Base-by-base conservation (phyloP, 2,113 vertebrate species). In the Condylura cristata region DNA sequence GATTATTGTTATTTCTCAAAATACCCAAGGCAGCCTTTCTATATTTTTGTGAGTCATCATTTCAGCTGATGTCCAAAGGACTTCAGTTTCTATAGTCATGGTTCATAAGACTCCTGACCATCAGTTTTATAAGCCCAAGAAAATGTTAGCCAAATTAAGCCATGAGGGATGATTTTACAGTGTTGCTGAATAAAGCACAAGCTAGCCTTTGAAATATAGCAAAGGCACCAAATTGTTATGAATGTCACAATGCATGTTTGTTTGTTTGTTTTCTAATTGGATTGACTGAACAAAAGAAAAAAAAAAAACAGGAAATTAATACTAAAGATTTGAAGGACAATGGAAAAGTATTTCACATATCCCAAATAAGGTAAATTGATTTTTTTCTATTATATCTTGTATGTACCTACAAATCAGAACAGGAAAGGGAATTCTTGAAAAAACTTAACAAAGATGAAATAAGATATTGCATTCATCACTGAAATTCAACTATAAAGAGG, bases 381-480 rank as follows among this genome's bases (percentile, higher is more conserved):
- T 60, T 58, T 58, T 91, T 93, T 20, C 56, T 90, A 96, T 96
- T 96, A 96, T 90, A 56, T 85, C 89, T 93, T 94, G 56, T 17
- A 8, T 39, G 0, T 78, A 72, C 6, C 39, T 88, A 79, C 68
- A 97, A 94, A 97, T 97, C 93, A 95, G 76, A 97, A 96, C 39
- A 24, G 22, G 44, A 90, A 90, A 82, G 96, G 53, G 44, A 11
- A 92, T 83, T 92, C 65, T 93, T 89, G 18, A 46, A 24, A 34
- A 92, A 93, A 5, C 17, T 37, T 48, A 96, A 97, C 63, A 46
- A 88, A 88, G 84, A 95, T 92, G 82, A 96, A 97, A 97, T 80
- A 26, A 83, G 48, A 78, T 91, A 94, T 2, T 74, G 80, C 88
- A 85, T 88, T 97, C 96, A 75, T 91, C 96, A 94, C 2, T 63